Percentiles rank a stretch among this genome's conserved stretches.
These are phyloP conservation scores for Cylindroiulus punctatus DNA, from an alignment of 2,888 invertebrate genomes.

Conservation along the genomic window DNA sequence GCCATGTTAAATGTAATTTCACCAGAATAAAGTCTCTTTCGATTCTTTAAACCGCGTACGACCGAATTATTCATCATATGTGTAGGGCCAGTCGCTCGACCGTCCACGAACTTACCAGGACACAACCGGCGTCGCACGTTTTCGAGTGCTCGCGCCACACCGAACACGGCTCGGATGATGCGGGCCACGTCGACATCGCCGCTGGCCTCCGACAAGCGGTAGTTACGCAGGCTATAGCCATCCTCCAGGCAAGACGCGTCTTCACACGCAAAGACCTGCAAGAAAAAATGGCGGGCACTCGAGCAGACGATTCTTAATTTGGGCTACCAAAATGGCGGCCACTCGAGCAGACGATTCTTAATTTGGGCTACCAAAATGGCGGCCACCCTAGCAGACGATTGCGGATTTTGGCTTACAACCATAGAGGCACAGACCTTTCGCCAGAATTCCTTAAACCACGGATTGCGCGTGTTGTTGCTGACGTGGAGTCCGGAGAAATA, in stretches of 20 bases:
- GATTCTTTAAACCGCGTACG: too few species aligned
- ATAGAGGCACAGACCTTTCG: neutral
- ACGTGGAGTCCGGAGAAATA: conserved; percentile 12
- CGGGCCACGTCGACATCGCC: too few species aligned
- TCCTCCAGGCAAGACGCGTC: neutral
- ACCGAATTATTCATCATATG: too few species aligned
- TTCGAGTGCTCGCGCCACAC: neutral
- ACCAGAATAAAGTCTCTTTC: too few species aligned
- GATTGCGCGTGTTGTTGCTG: conserved; percentile 4
- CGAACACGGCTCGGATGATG: neutral
- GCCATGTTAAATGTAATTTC: too few species aligned
- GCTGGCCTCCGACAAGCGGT: too few species aligned
- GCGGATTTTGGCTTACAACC: neutral
- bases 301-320: neutral
- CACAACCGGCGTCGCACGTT: neutral
- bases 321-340: neutral
- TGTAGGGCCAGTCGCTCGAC: neutral
- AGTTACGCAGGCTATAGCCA: neutral
- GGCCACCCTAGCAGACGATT: too few species aligned
- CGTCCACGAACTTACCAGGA: neutral
- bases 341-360: neutral
- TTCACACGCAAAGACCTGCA: neutral
- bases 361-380: neutral
- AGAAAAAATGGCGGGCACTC: neutral
- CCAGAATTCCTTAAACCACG: conserved; percentile 24